Conservation (phyloP, 2,113 vertebrate genomes). For the Acinonyx jubatus region DNA sequence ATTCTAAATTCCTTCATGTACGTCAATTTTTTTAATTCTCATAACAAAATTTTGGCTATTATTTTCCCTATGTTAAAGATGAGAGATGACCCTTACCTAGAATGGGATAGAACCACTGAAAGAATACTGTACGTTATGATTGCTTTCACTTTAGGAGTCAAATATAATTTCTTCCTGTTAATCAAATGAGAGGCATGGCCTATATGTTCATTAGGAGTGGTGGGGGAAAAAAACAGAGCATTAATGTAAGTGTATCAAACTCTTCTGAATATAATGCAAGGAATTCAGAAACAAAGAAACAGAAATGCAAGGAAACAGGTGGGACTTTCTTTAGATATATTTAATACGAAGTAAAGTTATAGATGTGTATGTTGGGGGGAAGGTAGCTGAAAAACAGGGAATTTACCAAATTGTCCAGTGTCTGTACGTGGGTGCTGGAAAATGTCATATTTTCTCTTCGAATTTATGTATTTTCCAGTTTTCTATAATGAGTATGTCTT, state of each 20-base stretch:
- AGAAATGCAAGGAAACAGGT: background rate
- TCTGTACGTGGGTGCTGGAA: background rate
- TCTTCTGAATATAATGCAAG: background rate
- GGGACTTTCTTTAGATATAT: background rate
- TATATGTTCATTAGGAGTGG: background rate
- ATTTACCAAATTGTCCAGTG: background rate
- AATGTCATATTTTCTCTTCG: background rate
- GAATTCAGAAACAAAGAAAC: background rate
- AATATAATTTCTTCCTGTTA: background rate
- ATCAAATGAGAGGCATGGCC: background rate
- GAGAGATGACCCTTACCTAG: background rate
- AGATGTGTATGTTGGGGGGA: background rate
- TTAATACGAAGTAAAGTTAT: background rate
- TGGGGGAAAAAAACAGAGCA: background rate
- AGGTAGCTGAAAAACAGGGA: background rate
- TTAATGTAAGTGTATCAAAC: conserved; percentile 7
- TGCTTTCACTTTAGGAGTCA: background rate
- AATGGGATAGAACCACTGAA: background rate
- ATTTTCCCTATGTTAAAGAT: conserved; percentile 20
- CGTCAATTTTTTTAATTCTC: background rate
- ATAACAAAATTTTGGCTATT: background rate
- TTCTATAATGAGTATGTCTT: background rate
- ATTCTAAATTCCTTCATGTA: background rate
- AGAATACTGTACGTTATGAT: background rate
- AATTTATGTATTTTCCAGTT: conserved; percentile 25